A percentile compares a stretch with the other conserved stretches of the same genome.
Evolutionary conservation across 2,113 vertebrate species (phyloP).

Genomic region (Sphaerodactylus townsendi): DNA sequence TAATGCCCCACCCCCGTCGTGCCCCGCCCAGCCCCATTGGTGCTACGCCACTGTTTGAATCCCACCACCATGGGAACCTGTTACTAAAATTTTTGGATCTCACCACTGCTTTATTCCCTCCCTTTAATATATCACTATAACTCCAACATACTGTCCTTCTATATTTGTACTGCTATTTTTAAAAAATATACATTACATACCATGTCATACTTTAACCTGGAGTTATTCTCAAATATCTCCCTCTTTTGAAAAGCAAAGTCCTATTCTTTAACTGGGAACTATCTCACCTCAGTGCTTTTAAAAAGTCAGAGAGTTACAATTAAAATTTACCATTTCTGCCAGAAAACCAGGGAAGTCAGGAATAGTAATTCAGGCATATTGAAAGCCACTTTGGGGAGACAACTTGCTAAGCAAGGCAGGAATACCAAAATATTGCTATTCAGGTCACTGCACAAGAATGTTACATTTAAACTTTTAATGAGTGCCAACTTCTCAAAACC

Average conservation of each 20-base stretch:
- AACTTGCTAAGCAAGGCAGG: not conserved
- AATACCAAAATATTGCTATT: slow-evolving; percentile 27
- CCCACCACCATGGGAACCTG: no score
- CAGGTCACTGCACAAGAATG: slow-evolving; percentile 23
- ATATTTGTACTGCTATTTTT: not conserved
- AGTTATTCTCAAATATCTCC: not conserved
- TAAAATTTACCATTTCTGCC: not conserved
- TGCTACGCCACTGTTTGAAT: no score
- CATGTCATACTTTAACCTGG: not conserved
- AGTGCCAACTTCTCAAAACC: slow-evolving; percentile 23
- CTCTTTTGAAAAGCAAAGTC: not conserved
- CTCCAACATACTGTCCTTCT: not conserved
- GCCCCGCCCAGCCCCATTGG: no score
- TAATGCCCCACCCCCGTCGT: no score
- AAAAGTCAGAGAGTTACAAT: not conserved
- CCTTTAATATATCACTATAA: no score
- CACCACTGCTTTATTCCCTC: no score
- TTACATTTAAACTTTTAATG: slow-evolving; percentile 34
- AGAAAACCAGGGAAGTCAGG: not conserved
- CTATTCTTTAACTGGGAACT: not conserved
- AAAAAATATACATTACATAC: not conserved
- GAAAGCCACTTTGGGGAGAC: not conserved
- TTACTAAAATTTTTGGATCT: no score
- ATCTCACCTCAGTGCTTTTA: not conserved
- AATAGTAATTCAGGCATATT: slow-evolving; percentile 1